Conservation (phyloP, 2,797 vertebrate genomes). For the Columba guinea region DNA sequence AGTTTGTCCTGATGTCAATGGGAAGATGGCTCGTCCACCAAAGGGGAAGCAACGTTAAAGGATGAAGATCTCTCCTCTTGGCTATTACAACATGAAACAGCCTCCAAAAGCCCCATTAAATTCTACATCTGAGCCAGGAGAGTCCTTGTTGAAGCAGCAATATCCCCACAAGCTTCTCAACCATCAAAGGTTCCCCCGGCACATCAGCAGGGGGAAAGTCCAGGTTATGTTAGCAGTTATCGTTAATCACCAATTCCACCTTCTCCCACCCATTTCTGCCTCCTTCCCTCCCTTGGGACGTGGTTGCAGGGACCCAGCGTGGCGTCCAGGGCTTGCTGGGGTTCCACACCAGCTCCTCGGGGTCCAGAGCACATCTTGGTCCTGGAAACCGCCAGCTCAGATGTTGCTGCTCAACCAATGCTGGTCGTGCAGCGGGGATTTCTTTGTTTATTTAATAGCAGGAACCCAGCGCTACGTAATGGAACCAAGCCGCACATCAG, state of each 20-base stretch:
- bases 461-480: background rate
- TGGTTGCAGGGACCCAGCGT: background rate
- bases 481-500: background rate
- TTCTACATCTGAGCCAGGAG: background rate
- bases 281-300: background rate
- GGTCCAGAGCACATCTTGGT: background rate
- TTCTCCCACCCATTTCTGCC: background rate
- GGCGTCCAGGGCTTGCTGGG: background rate
- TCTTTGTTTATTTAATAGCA: background rate
- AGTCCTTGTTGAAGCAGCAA: background rate
- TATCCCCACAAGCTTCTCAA: background rate
- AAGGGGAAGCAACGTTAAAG: background rate
- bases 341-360: background rate
- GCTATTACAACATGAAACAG: background rate
- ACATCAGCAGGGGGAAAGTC: fast-evolving
- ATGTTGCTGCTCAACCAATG: background rate
- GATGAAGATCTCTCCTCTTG: background rate
- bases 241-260: background rate
- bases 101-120: background rate
- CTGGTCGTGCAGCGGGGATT: background rate
- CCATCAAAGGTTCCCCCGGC: background rate
- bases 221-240: background rate
- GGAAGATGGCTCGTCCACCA: background rate
- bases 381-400: background rate
- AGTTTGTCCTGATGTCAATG: background rate